A percentile compares a stretch with the other conserved stretches of the same genome.
Conservation (phyloP, 2,113 vertebrate species). For the Thunnus thynnus region DNA sequence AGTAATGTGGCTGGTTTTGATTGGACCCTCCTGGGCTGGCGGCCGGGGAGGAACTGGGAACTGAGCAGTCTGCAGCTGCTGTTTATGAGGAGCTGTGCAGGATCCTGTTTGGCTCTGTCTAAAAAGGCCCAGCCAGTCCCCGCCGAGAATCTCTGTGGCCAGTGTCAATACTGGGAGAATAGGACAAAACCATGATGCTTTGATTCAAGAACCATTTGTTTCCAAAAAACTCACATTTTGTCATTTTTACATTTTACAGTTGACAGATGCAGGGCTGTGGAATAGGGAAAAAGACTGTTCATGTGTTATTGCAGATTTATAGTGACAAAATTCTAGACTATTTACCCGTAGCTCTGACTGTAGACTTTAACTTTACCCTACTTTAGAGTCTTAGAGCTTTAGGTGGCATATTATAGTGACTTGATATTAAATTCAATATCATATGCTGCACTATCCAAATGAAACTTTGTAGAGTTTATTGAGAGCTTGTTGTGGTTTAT, state of each 20-base stretch:
- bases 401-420: background rate
- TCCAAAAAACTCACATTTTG: slow-evolving; percentile 4
- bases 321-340: background rate
- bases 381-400: background rate
- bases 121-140: slow-evolving; percentile 44
- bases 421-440: background rate
- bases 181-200: slow-evolving; percentile 56
- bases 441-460: background rate
- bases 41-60: slow-evolving; percentile 68
- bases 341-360: too few species aligned
- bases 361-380: background rate
- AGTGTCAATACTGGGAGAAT: slow-evolving; percentile 74
- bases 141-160: slow-evolving; percentile 57
- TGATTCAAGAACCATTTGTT: slow-evolving; percentile 51
- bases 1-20: slow-evolving; percentile 76
- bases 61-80: slow-evolving; percentile 75
- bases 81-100: slow-evolving; percentile 73
- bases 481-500: slow-evolving; percentile 11
- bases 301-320: background rate
- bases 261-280: background rate
- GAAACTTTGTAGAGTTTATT: background rate
- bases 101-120: slow-evolving; percentile 67
- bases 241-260: background rate
- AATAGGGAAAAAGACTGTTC: background rate
- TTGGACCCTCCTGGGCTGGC: slow-evolving; percentile 70